Percentiles rank a stretch among this genome's conserved stretches.
These are phyloP conservation scores for Aphelenchoides avenae DNA, from an alignment of 1,140 invertebrate species.

Conservation along the genomic window DNA sequence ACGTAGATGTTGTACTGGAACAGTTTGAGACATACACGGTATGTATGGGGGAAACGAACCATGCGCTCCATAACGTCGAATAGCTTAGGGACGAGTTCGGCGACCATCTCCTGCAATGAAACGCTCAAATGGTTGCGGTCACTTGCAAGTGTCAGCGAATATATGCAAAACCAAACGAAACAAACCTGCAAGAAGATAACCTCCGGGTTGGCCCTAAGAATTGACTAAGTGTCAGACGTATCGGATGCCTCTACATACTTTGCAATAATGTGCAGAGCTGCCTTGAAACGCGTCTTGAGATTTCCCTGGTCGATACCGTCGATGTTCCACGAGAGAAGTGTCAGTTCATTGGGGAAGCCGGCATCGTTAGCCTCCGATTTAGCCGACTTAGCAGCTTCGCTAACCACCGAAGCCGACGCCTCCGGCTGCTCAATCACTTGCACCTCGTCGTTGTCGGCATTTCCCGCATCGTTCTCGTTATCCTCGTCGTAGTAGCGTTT, in stretches of 20 bases:
- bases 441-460: too few species aligned
- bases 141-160: too few species aligned
- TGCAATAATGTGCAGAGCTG: slow-evolving; percentile 63
- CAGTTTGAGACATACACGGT: too few species aligned
- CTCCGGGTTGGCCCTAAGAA: slow-evolving; percentile 65
- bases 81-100: slow-evolving; percentile 60
- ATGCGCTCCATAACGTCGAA: slow-evolving; percentile 26
- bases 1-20: slow-evolving; percentile 45
- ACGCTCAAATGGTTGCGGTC: too few species aligned
- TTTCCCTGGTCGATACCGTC: slow-evolving; percentile 67
- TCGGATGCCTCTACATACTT: slow-evolving; percentile 58
- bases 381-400: too few species aligned
- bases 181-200: slow-evolving; percentile 67
- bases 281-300: slow-evolving; percentile 63
- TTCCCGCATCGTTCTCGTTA: too few species aligned
- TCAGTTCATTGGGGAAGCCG: slow-evolving; percentile 30
- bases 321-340: slow-evolving; percentile 67
- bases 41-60: too few species aligned
- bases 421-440: too few species aligned
- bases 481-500: too few species aligned
- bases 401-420: too few species aligned
- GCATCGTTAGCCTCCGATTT: too few species aligned
- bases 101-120: slow-evolving; percentile 69
- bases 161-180: too few species aligned
- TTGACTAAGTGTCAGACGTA: slow-evolving; percentile 1